phyloP scores from a whole-genome alignment of 2,888 invertebrate genomes.

The Apotomis turbidana region DNA sequence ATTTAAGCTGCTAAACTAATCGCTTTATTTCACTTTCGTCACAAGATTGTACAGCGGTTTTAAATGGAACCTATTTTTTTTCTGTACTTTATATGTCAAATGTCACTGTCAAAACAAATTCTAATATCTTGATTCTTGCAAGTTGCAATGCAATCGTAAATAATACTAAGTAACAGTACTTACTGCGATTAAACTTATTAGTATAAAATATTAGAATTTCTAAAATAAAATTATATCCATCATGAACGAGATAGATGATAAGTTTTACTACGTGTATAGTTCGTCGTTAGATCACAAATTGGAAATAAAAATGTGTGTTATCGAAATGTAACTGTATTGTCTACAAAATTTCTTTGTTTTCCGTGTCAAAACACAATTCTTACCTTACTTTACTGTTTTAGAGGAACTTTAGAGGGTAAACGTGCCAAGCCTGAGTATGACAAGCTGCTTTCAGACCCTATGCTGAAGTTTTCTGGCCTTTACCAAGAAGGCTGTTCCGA shows the following conservation, averaged over 20 bases:
- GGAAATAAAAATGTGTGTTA: constrained; percentile 95
- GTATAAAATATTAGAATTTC: not conserved
- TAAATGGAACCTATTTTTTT: not conserved
- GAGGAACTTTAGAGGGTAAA: constrained; percentile 97
- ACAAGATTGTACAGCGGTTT: not conserved
- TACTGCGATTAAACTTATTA: not conserved
- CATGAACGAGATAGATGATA: constrained; percentile 91
- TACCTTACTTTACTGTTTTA: constrained; percentile 62
- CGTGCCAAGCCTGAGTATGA: constrained; percentile 94
- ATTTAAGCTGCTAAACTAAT: constrained; percentile 6
- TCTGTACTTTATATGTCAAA: not conserved
- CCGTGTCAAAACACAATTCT: not conserved
- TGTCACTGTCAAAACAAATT: not conserved
- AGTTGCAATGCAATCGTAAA: constrained; percentile 4
- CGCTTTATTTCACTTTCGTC: not conserved
- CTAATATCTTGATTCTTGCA: constrained; percentile 3
- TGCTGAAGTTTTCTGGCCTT: constrained; percentile 95
- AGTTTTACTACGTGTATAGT: constrained; percentile 94
- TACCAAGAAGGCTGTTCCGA: constrained; percentile 94
- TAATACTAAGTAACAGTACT: not conserved
- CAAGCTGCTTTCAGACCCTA: constrained; percentile 92
- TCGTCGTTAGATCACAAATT: constrained; percentile 94
- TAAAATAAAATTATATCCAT: constrained; percentile 17
- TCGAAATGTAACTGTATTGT: not conserved
- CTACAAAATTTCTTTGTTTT: constrained; percentile 24